phyloP scores from a whole-genome alignment of 2,797 vertebrate genomes.

The Crax fasciolata region DNA sequence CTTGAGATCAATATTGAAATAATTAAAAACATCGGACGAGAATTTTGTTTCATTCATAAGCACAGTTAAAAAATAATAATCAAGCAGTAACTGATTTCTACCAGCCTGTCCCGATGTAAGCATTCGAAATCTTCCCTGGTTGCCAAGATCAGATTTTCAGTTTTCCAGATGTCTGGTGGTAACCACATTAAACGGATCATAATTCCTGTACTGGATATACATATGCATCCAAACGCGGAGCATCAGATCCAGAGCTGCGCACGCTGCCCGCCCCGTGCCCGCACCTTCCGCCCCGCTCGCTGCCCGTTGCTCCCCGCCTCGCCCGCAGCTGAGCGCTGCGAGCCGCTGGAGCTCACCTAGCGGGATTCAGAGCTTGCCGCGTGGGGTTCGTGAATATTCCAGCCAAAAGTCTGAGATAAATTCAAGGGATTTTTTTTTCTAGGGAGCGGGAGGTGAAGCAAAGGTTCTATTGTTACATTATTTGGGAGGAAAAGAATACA shows the following conservation, averaged over 20 bases:
- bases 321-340: background rate
- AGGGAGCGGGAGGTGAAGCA: background rate
- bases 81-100: slow-evolving; percentile 55
- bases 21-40: background rate
- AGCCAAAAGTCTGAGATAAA: background rate
- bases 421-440: background rate
- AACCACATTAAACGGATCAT: slow-evolving; percentile 88
- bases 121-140: slow-evolving; percentile 78
- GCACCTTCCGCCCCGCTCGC: too few species aligned
- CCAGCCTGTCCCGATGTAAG: slow-evolving; percentile 75
- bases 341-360: background rate
- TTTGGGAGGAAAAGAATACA: background rate
- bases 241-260: background rate
- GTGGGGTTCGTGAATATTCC: background rate
- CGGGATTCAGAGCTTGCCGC: background rate
- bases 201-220: slow-evolving; percentile 83
- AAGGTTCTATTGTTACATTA: background rate
- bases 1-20: background rate
- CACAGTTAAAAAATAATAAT: background rate
- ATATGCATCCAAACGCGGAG: background rate
- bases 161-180: slow-evolving; percentile 93
- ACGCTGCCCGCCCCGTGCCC: background rate
- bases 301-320: background rate
- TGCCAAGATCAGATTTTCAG: slow-evolving; percentile 88
- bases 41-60: background rate